phyloP scores from a whole-genome alignment of 2,888 invertebrate genomes.

The Drosophila koepferae region DNA sequence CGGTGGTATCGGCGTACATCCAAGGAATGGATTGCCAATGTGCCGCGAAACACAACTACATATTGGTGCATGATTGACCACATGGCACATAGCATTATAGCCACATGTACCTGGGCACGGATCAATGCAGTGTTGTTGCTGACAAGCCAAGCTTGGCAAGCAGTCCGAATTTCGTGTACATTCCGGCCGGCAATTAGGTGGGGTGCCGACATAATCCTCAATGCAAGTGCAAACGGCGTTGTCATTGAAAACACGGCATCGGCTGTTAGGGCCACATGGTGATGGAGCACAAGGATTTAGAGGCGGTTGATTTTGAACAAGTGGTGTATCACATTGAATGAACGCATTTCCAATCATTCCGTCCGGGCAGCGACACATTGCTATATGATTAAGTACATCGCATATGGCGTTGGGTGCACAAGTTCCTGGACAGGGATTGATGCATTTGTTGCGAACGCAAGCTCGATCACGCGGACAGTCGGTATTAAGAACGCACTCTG shows the following conservation, averaged over 20 bases:
- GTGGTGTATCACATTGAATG: constrained; percentile 86
- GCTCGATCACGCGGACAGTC: constrained; percentile 90
- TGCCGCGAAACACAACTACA: constrained; percentile 90
- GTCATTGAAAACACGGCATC: constrained; percentile 86
- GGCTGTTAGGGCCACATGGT: constrained; percentile 92
- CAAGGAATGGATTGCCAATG: constrained; percentile 91
- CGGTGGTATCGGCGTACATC: constrained; percentile 86
- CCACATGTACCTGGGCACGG: constrained; percentile 93
- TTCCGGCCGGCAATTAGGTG: constrained; percentile 92
- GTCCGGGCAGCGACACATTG: constrained; percentile 90
- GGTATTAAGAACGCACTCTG: constrained; percentile 91
- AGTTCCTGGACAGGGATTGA: constrained; percentile 91
- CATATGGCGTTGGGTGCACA: constrained; percentile 92
- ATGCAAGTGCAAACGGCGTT: constrained; percentile 92
- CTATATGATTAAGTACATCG: constrained; percentile 91
- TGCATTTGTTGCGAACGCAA: constrained; percentile 90
- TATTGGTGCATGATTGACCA: constrained; percentile 92
- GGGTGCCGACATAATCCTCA: constrained; percentile 90
- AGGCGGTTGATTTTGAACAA: constrained; percentile 57
- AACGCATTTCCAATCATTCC: constrained; percentile 92
- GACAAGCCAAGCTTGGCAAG: constrained; percentile 90
- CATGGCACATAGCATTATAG: constrained; percentile 89
- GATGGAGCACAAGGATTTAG: constrained; percentile 89
- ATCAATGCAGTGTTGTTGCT: constrained; percentile 92
- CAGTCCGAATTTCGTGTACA: constrained; percentile 93